Evolutionary conservation across 1,140 invertebrate species (phyloP).

Genomic region (Bombus pascuorum): DNA sequence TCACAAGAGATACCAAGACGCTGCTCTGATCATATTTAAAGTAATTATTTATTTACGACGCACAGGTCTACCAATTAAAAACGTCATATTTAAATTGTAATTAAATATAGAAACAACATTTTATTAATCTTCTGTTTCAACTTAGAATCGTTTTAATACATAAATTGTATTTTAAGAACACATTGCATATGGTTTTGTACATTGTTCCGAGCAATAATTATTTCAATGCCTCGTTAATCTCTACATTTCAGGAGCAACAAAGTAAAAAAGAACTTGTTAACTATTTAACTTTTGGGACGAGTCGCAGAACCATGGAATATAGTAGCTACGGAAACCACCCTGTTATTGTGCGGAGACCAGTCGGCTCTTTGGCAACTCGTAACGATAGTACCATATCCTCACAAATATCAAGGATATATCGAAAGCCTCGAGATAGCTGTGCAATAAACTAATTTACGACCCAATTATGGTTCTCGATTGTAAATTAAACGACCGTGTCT

Average conservation of each 20-base stretch:
- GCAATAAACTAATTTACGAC: slow-evolving; percentile 59
- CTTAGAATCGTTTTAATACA: not conserved
- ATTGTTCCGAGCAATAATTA: not conserved
- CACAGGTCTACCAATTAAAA: not conserved
- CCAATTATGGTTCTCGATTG: not conserved
- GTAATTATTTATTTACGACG: slow-evolving; percentile 58
- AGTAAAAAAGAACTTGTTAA: slow-evolving; percentile 64
- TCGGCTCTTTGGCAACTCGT: slow-evolving; percentile 30
- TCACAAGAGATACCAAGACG: slow-evolving; percentile 76
- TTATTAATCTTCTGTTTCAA: not conserved
- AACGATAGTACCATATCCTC: slow-evolving; percentile 42
- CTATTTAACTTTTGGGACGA: slow-evolving; percentile 78
- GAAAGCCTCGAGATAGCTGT: slow-evolving; percentile 69
- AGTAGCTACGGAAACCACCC: slow-evolving; percentile 81
- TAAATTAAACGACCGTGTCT: slow-evolving; percentile 10
- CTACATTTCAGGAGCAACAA: slow-evolving; percentile 73
- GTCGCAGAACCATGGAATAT: slow-evolving; percentile 78
- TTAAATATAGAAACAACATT: not conserved
- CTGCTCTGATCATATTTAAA: slow-evolving; percentile 75
- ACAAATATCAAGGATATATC: slow-evolving; percentile 66
- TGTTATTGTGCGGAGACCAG: slow-evolving; percentile 76
- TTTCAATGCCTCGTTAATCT: not conserved
- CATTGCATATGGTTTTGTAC: not conserved
- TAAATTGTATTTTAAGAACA: not conserved
- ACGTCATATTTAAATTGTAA: not conserved